A percentile compares a stretch with the other conserved stretches of the same genome.
phyloP scores from a whole-genome alignment of 92 coral and sea anemone species.

The Bergia puertoricense region DNA sequence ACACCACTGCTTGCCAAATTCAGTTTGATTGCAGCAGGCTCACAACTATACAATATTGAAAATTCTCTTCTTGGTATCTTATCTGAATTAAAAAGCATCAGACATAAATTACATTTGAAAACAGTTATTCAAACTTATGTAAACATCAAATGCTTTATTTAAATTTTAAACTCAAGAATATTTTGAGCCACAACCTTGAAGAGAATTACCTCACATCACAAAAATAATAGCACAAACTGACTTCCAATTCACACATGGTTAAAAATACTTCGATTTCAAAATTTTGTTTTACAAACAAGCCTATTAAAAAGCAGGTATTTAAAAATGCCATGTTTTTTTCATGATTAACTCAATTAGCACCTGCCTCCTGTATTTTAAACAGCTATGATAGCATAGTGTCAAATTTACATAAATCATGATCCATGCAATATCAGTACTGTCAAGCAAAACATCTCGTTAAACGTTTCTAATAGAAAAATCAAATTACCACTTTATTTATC shows the following conservation, averaged over 20 bases:
- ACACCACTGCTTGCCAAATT: no score
- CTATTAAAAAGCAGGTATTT: background rate
- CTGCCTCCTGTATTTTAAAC: slow-evolving; percentile 2
- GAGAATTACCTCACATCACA: background rate
- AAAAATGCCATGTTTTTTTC: background rate
- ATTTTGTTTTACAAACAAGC: background rate
- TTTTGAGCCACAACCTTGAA: background rate
- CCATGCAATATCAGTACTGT: background rate
- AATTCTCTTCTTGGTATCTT: no score
- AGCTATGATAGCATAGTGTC: background rate
- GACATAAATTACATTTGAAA: no score
- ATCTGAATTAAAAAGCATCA: no score
- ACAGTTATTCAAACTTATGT: background rate
- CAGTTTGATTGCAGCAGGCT: no score
- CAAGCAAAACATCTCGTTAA: background rate
- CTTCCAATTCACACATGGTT: background rate
- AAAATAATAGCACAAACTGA: background rate
- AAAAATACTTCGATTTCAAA: background rate
- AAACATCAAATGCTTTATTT: background rate
- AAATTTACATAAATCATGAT: no score
- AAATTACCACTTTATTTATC: background rate
- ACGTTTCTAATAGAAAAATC: background rate
- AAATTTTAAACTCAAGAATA: background rate
- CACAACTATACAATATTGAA: no score
- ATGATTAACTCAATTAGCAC: background rate